Conservation (phyloP, 1,140 invertebrate genomes). For the Atopsyche davidsoni region DNA sequence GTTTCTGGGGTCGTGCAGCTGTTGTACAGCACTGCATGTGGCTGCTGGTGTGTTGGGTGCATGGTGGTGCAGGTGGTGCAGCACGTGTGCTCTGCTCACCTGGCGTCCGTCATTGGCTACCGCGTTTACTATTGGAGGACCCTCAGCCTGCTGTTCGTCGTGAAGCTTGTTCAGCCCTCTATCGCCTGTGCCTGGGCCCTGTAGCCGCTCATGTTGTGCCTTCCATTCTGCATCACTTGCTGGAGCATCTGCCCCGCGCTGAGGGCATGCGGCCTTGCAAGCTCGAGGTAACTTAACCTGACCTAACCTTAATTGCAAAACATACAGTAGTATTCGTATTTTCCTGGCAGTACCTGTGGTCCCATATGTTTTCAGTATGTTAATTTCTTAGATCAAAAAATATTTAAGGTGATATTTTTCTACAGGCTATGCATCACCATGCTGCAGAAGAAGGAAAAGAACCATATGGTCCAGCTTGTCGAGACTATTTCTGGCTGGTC, state of each 20-base stretch:
- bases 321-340: too few relatives aligned
- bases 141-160: constrained; percentile 64
- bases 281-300: constrained; percentile 44
- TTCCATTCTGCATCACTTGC: constrained; percentile 71
- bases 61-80: constrained; percentile 41
- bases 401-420: constrained; percentile 25
- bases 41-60: constrained; percentile 46
- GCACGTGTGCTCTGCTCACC: constrained; percentile 40
- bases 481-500: constrained; percentile 91
- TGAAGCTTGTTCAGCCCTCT: constrained; percentile 84
- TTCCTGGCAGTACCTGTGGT: too few relatives aligned
- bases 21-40: constrained; percentile 36
- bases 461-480: constrained; percentile 85
- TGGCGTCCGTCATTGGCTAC: constrained; percentile 39
- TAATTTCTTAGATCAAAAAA: too few relatives aligned
- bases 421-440: constrained; percentile 48
- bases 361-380: too few relatives aligned
- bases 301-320: too few relatives aligned
- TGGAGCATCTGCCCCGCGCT: constrained; percentile 73
- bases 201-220: constrained; percentile 45
- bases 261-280: constrained; percentile 75
- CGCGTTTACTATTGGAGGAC: constrained; percentile 43
- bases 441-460: constrained; percentile 78
- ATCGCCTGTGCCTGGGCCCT: constrained; percentile 73
- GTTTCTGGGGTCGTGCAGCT: constrained; percentile 80